Base-by-base conservation (phyloP, 2,113 vertebrate genomes). In the Cryptomyrus ogoouensis region DNA sequence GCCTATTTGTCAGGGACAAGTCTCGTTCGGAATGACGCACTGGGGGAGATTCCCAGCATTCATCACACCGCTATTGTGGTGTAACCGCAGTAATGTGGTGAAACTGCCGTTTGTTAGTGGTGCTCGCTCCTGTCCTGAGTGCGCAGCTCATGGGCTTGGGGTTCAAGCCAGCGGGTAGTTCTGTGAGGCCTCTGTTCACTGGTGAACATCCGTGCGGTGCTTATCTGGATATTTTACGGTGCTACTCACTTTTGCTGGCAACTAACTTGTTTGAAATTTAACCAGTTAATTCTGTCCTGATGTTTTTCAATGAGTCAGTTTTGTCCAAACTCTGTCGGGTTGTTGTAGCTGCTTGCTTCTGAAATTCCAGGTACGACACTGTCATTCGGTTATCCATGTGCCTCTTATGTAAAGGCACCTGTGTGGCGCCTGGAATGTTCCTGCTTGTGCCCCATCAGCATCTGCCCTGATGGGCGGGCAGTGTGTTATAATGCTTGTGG, bases 31-130 rank as follows among this genome's bases (percentile, higher is more conserved):
- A 46, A 44, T 62, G 39, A 50, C 85, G 80, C 56, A 52, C 85
- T 84, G 90, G 31, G 66, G 86, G 62, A 70, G n/a, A 39, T 39
- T 66, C 46, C 44, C 47, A 44, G 62, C 91, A 91, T 93, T 91
- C 90, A 91, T 93, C 91, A 92, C 52, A 42, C 88, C 47, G 24
- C 86, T 35, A 27, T 90, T 88, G 80, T 87, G 83, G 52, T 84
- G 70, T 21, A 35, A 49, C 90, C 88, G 66, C 46, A 88, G 84
- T 83, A 87, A 91, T 92, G 88, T 87, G 89, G 90, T 89, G 39
- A 87, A 88, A 77, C 46, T n/a, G 66, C 17, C 35, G 1, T 92
- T 90, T 89, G 50, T 87, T 90, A 19, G 52, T 56, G 53, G 53
- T 89, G 50, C 58, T 90, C 91, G 87, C n/a, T 53, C n/a, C 19